These are phyloP conservation scores for Eulemur macaco DNA, from an alignment of 2,113 vertebrate species.

Conservation along the genomic window DNA sequence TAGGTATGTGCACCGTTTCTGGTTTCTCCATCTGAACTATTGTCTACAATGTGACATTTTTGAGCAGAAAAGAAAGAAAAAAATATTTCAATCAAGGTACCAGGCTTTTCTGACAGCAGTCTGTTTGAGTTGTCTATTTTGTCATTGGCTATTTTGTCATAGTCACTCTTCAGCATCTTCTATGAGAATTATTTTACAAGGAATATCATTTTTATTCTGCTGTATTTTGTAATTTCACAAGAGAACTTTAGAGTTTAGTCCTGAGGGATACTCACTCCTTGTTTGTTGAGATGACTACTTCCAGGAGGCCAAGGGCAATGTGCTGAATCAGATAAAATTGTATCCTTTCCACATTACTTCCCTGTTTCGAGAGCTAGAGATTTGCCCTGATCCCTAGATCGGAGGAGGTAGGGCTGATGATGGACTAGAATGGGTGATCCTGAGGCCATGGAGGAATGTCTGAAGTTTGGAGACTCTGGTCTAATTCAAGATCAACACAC, in stretches of 20 bases:
- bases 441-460: background rate
- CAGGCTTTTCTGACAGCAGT: background rate
- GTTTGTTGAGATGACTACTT: background rate
- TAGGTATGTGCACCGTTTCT: background rate
- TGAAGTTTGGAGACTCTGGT: background rate
- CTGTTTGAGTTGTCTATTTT: background rate
- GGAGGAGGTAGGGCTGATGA: background rate
- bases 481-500: background rate
- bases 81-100: background rate
- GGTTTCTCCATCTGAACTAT: background rate
- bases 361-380: background rate
- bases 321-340: background rate
- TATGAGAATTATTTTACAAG: background rate
- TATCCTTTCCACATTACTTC: background rate
- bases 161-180: background rate
- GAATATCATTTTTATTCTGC: background rate
- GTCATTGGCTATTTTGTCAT: background rate
- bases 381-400: background rate
- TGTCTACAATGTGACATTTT: background rate
- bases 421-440: background rate
- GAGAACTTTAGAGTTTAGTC: conserved; percentile 9
- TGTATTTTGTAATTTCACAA: background rate
- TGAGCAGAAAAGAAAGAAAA: background rate
- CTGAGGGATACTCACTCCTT: background rate
- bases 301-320: background rate